Evolutionary conservation across 2,797 vertebrate genomes (phyloP), one percentile per base, ranked within the genome.

Genomic region (Betta splendens): DNA sequence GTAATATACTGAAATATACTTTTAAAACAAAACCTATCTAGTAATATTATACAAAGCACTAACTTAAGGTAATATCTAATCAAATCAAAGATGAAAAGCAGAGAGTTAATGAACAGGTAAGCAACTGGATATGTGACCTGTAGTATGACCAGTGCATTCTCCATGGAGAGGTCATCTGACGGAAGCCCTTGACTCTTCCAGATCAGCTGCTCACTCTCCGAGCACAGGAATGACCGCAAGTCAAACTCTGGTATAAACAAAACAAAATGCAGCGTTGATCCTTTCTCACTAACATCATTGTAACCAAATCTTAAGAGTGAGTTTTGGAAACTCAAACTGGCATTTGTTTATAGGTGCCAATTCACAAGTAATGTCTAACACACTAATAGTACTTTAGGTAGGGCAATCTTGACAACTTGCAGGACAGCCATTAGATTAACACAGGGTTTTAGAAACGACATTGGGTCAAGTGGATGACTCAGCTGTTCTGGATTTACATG

Each of bases 171-270:
- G 66, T 98, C 97, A 80, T 99, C 97, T 43, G 97, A 98, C 0
- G 97, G 96, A 26, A 99, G 89, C 7, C 97, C 97, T 91, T 98
- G 94, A 85, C 94, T 95, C 84, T 98, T 99, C 97, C 97, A 99
- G 81, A 96, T 95, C 81, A 99, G 75, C 74, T 99, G 97, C 47
- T 99, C 96, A 62, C 96, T 98, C 88, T 99, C 97, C 42, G 96
- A 93, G 75, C 94, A 96, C 70, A 99, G 90, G 88, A 99, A 98
- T 4, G 93, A 90, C 15, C 94, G 92, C 69, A 99, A 83, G 86
- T 98, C 89, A 17, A 99, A 99, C 76, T 92, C 97, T 99, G 78
- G 53, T 16, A 29, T 1, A 72, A 67, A 80, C 15, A 62, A 38
- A 64, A 65, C 17, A 61, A 44, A 43, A 1, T 93, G 89, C 58